phyloP scores from a whole-genome alignment of 2,113 vertebrate species.

The Limanda limanda region DNA sequence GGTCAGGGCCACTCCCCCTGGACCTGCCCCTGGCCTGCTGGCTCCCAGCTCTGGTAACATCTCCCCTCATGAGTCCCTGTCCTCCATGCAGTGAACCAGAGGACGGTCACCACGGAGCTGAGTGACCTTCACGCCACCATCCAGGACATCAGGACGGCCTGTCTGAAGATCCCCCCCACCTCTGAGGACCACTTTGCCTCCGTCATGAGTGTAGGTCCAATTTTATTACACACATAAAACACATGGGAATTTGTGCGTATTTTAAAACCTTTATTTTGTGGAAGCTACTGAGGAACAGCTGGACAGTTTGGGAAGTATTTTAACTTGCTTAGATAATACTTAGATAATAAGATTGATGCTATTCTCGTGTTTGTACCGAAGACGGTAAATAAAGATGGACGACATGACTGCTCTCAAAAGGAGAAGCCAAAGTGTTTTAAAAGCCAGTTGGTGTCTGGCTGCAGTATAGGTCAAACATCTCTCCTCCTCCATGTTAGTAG shows the following conservation, averaged over 20 bases:
- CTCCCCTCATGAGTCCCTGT: neutral
- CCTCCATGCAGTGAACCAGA: conserved; percentile 90
- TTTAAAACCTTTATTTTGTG: neutral
- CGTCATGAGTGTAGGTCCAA: conserved; percentile 90
- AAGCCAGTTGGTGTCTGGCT: too few relatives aligned
- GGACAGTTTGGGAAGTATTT: too few relatives aligned
- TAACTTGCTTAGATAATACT: too few relatives aligned
- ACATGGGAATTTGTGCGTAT: neutral
- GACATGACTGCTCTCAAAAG: too few relatives aligned
- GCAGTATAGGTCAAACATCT: too few relatives aligned
- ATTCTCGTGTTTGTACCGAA: too few relatives aligned
- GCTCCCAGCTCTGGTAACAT: neutral
- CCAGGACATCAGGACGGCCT: conserved; percentile 91
- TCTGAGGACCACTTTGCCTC: conserved; percentile 91
- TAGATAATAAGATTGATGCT: too few relatives aligned
- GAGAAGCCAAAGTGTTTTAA: too few relatives aligned
- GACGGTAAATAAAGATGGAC: too few relatives aligned
- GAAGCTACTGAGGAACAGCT: too few relatives aligned
- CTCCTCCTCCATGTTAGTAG: too few relatives aligned
- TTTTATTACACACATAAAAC: neutral
- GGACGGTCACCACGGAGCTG: conserved; percentile 89
- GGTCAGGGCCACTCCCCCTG: too few relatives aligned
- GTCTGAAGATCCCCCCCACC: conserved; percentile 88
- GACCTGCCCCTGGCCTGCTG: neutral
- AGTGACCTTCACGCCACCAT: conserved; percentile 92